phyloP scores from a whole-genome alignment of 2,888 invertebrate genomes.

The Tipula unca region DNA sequence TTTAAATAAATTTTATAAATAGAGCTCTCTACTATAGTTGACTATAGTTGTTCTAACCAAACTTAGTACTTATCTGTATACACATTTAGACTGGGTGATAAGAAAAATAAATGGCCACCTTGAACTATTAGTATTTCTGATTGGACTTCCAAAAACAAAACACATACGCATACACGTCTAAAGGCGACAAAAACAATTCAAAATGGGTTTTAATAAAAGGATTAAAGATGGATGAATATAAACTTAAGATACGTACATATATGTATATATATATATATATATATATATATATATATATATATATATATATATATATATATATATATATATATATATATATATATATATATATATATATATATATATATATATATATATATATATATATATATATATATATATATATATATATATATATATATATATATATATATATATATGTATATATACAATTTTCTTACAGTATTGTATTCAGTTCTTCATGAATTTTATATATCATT shows the following conservation, averaged over 20 bases:
- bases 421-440: not conserved
- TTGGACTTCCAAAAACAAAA: not conserved
- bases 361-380: not conserved
- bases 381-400: not conserved
- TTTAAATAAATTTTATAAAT: not conserved
- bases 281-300: too few relatives aligned
- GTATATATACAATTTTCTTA: not conserved
- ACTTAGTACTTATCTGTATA: not conserved
- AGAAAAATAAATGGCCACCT: not conserved
- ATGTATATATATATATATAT: not conserved
- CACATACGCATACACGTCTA: not conserved
- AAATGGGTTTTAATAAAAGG: not conserved
- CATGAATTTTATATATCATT: not conserved
- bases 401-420: not conserved
- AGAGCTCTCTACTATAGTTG: not conserved
- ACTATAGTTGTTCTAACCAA: not conserved
- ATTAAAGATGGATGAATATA: not conserved
- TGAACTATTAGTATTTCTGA: not conserved
- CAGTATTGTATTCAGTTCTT: not conserved
- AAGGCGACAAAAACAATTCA: not conserved
- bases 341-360: not conserved
- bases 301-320: not conserved
- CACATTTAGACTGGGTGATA: not conserved
- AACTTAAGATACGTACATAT: not conserved
- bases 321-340: not conserved